Evolutionary conservation across 2,113 vertebrate genomes (phyloP).

Genomic region (Saguinus midas): DNA sequence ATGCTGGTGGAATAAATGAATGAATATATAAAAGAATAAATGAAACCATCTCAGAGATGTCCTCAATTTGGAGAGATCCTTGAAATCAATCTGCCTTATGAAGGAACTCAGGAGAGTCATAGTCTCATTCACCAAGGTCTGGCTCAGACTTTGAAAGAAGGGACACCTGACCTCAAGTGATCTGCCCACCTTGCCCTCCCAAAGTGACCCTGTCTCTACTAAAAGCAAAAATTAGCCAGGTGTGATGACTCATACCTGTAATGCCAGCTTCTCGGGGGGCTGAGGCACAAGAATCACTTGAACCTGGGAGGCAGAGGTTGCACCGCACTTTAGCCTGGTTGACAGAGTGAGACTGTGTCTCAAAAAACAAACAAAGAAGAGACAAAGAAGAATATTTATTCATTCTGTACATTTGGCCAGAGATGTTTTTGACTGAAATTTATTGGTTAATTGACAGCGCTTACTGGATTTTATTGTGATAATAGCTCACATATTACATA

Average conservation of each 20-base stretch:
- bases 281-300: too few relatives aligned
- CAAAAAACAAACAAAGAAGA: too few relatives aligned
- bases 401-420: neutral
- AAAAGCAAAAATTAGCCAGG: too few relatives aligned
- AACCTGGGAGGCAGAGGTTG: too few relatives aligned
- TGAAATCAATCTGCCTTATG: neutral
- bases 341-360: too few relatives aligned
- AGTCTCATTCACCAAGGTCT: neutral
- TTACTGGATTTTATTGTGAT: neutral
- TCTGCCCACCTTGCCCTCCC: accelerated
- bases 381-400: neutral
- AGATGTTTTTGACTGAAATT: neutral
- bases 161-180: too few relatives aligned
- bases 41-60: neutral
- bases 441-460: neutral
- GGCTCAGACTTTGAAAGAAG: neutral
- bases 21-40: neutral
- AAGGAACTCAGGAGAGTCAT: neutral
- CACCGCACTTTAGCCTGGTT: too few relatives aligned
- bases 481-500: neutral
- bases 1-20: neutral
- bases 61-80: neutral
- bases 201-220: too few relatives aligned
- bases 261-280: too few relatives aligned
- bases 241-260: too few relatives aligned